Evolutionary conservation across 2,797 vertebrate genomes (phyloP), one percentile per base, ranked within the genome.

Genomic region (Phataginus tetradactyla): DNA sequence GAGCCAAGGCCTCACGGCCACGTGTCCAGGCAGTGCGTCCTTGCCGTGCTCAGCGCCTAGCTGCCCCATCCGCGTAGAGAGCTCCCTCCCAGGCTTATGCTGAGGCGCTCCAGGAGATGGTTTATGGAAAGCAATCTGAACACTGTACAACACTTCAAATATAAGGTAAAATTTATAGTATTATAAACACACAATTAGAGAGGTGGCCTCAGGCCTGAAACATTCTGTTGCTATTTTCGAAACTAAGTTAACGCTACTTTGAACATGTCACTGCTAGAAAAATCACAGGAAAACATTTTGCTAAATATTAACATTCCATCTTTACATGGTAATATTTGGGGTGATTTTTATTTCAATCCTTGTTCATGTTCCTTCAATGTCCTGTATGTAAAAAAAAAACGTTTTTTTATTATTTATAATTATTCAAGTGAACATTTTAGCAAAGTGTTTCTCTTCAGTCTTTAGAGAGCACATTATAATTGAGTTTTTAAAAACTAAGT

Each of bases 401-500:
- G 51, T 89, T 45, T 45, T 45, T 45, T 45, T 45, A 45, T 45
- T 45, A 45, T 45, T 90, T 63, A 68, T 71, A 80, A 61, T 85
- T 83, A 81, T 59, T 74, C 17, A 68, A 72, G 64, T 64, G 63
- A 86, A 86, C 7, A 51, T 93, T 86, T 96, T 72, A 59, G 64
- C 94, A 96, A 88, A 94, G n/a, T 88, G 4, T 79, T 95, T 90
- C 88, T 78, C 66, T 78, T 94, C 37, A 53, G 14, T 86, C 39
- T 89, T 86, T 71, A 79, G 51, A 90, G 51, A 59, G 15, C 25
- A 89, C 37, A 93, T 86, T 89, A 91, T 89, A 91, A 95, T 12
- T 45, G 53, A 93, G 57, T 81, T 92, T 95, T 90, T 79, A 57
- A 61, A 94, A 96, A 90, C 69, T 59, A 68, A 96, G 23, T 72